Base-by-base conservation (phyloP, 2,113 vertebrate species). In the Ptilorrhoa leucosticta region DNA sequence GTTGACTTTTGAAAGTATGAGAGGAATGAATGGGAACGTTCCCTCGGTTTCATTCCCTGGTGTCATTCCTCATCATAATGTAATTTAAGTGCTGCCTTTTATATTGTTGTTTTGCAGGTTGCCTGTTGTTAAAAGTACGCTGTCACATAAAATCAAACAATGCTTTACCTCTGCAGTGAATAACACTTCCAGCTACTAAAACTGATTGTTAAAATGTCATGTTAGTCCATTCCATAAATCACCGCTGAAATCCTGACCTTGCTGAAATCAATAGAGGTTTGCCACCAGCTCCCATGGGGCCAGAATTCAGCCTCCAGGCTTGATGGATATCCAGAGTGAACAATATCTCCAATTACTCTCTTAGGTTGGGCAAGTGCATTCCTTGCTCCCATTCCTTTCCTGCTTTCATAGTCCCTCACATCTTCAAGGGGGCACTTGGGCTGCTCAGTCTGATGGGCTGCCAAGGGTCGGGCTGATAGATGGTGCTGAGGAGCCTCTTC, bases 71-170 rank as follows among this genome's bases (percentile, higher is more conserved):
- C 84, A 85, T 88, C 89, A 91, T 77, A 91, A 85, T 78, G 93
- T 77, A 87, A 92, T 90, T 91, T 87, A 89, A 94, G 90, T 28
- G 40, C 77, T 87, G 66, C 50, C 51, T 91, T 96, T 93, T 90
- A 89, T 92, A 73, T 65, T 86, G 79, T 93, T 92, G 76, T 86
- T 93, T 97, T 91, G 87, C 89, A 96, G 95, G 95, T 94, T 94
- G 91, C 91, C 94, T 92, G 80, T 82, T 79, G 90, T 95, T 97
- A 96, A 93, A 96, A 89, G 91, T 96, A 69, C 87, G 89, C 91
- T 95, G 95, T 93, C 96, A 96, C 89, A 96, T 97, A 96, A 97
- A 97, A 97, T 53, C 94, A 84, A 96, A 96, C 95, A 97, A 96
- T 96, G 87, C 89, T 92, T 89, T 93, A 82, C 91, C 93, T 97